Conservation (phyloP, 2,888 invertebrate species). For the Dilophus febrilis region DNA sequence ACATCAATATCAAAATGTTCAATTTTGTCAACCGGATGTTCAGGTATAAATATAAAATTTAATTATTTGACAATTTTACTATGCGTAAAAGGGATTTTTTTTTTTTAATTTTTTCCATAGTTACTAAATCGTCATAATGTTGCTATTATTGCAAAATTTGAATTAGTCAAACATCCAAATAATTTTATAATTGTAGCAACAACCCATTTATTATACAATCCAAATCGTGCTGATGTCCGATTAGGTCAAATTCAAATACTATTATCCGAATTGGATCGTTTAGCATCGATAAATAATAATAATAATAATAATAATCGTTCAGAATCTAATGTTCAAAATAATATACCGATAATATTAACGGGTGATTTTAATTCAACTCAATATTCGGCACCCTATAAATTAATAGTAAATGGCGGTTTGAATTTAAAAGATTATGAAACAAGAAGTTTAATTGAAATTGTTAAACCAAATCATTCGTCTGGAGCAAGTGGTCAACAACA, state of each 20-base stretch:
- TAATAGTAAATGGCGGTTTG: constrained; percentile 47
- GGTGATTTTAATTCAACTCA: constrained; percentile 88
- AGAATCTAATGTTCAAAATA: constrained; percentile 17
- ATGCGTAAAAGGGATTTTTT: neutral
- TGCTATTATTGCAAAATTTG: constrained; percentile 61
- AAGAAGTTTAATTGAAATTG: neutral
- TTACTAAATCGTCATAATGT: constrained; percentile 76
- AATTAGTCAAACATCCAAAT: constrained; percentile 32
- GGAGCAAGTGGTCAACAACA: too few relatives aligned
- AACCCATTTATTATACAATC: constrained; percentile 90
- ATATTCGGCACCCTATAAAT: constrained; percentile 48
- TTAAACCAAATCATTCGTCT: too few relatives aligned
- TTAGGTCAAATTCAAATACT: constrained; percentile 74
- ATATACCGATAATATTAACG: constrained; percentile 62
- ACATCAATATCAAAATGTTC: constrained; percentile 47
- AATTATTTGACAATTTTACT: neutral
- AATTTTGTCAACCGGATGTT: constrained; percentile 37
- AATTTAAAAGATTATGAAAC: constrained; percentile 10
- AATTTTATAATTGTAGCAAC: constrained; percentile 64
- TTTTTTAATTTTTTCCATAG: constrained; percentile 14
- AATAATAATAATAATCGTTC: constrained; percentile 10
- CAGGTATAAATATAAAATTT: constrained; percentile 11
- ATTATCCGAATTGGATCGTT: constrained; percentile 66
- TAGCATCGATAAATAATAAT: constrained; percentile 32
- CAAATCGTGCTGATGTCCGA: constrained; percentile 71